Conservation (phyloP, 2,888 invertebrate species). For the Caenorhabditis sulstoni region DNA sequence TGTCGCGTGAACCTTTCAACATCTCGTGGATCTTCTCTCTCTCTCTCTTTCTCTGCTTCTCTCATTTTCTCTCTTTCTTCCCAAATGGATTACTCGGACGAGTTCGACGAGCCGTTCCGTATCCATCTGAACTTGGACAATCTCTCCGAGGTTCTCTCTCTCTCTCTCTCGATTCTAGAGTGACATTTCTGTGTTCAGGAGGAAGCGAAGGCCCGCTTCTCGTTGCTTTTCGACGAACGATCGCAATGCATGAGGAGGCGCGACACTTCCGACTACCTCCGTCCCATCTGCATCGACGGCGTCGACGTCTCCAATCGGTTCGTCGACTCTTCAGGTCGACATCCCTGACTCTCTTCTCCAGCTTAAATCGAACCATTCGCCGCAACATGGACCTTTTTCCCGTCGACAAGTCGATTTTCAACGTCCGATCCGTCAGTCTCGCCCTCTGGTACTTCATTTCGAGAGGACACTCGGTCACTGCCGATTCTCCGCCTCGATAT, state of each 20-base stretch:
- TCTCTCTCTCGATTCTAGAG: background rate
- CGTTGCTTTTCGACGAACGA: constrained; percentile 40
- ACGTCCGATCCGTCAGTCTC: constrained; percentile 33
- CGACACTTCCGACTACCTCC: constrained; percentile 32
- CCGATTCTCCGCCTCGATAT: background rate
- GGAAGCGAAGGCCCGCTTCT: constrained; percentile 33
- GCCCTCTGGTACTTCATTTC: constrained; percentile 54
- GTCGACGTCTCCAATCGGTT: constrained; percentile 49
- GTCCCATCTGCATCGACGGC: constrained; percentile 54
- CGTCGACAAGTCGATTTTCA: constrained; percentile 28
- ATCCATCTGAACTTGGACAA: constrained; percentile 49
- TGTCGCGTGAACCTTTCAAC: too few relatives aligned
- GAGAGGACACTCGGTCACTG: constrained; percentile 33
- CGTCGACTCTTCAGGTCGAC: background rate
- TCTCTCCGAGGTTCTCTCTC: constrained; percentile 20
- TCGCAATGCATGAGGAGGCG: constrained; percentile 25
- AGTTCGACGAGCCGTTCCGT: constrained; percentile 32
- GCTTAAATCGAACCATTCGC: constrained; percentile 31
- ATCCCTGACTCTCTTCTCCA: too few relatives aligned
- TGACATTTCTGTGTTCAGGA: constrained; percentile 11
- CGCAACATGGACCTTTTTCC: constrained; percentile 38
- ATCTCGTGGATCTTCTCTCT: background rate
- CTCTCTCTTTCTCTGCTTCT: background rate
- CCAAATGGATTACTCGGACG: constrained; percentile 26
- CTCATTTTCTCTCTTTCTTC: background rate